Base-by-base conservation (phyloP, 37 sponge, comb jelly and placozoan genomes). In the Diacarnus erythraeanus region DNA sequence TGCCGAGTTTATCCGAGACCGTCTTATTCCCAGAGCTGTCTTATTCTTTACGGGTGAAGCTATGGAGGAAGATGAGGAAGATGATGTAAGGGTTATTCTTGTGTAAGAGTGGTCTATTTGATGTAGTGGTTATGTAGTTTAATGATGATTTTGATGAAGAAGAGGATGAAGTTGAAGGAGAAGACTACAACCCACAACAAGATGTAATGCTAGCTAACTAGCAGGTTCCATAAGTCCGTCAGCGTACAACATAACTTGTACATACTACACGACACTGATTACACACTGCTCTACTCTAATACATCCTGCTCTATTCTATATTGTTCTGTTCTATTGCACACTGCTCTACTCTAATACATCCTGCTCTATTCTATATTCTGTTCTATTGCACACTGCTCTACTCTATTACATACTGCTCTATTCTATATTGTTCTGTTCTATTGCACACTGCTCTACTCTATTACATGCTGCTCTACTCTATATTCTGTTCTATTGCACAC, bases 1-100 rank as follows among this genome's bases (percentile, higher is more conserved):
- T 30, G 91, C 91, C 47, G 91, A 94, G 71, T 90, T 96, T 69
- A 51, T 96, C 38, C 82, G 89, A 51, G 94, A 96, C 43, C 84
- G 86, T 1, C 67, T 96, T 18, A 75, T 96, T 3, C 89, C 91
- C 2, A 77, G 85, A 64, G 97, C 97, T 17, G 89, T 93, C 21
- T 78, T 96, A 33, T 96, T 79, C 78, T 96, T 93, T 84, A 96
- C 97, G 66, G 97, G 97, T 38, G 97, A 96, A 54, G 83, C 78
- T 9, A 8, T 85, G 25, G 86, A 88, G 18, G 84, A 81, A 8
- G 84, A 86, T 17, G 75, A 65, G 6, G 88, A 76, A 2, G 81
- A 74, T 34, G 60, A 70, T 22, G 75, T 56, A 22, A 61, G 57
- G 8, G 74, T 35, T 61, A 1, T 61, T 23, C 21, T 23, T 61